Evolutionary conservation across 1,140 invertebrate species (phyloP).

Genomic region (Parapsyche elsis): DNA sequence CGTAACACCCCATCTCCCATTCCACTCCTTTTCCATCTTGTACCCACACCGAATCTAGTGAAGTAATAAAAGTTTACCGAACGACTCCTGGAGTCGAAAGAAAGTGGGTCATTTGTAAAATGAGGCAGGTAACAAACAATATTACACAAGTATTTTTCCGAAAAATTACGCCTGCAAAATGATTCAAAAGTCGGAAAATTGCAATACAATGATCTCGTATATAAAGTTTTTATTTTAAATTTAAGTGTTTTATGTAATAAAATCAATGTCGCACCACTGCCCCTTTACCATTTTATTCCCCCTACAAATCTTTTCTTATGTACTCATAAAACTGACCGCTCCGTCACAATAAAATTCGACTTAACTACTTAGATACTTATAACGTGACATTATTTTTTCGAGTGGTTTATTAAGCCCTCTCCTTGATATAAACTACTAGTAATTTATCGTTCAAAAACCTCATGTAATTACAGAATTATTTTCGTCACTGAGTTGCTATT

Average conservation of each 20-base stretch:
- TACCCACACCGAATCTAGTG: not conserved
- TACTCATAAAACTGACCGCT: slow-evolving; percentile 24
- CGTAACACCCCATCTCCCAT: not conserved
- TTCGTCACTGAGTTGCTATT: no score
- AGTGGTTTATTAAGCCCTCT: not conserved
- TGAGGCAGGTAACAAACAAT: slow-evolving; percentile 35
- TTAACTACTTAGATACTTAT: slow-evolving; percentile 8
- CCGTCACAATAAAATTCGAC: slow-evolving; percentile 27
- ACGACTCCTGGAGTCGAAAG: not conserved
- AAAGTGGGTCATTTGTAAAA: slow-evolving; percentile 39
- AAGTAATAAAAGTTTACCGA: slow-evolving; percentile 33
- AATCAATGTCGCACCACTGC: slow-evolving; percentile 3
- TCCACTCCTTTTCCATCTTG: not conserved
- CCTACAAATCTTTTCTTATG: slow-evolving; percentile 18
- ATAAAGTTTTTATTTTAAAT: not conserved
- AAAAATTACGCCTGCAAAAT: slow-evolving; percentile 15
- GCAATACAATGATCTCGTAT: not conserved
- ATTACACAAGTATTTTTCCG: slow-evolving; percentile 27
- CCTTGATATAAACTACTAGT: not conserved
- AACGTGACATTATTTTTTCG: slow-evolving; percentile 12
- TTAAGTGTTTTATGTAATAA: not conserved
- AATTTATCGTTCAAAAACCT: no score
- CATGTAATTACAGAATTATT: no score
- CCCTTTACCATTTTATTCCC: not conserved
- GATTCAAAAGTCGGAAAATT: slow-evolving; percentile 3